Evolutionary conservation across 2,888 invertebrate species (phyloP).

Genomic region (Neoaliturus tenellus): DNA sequence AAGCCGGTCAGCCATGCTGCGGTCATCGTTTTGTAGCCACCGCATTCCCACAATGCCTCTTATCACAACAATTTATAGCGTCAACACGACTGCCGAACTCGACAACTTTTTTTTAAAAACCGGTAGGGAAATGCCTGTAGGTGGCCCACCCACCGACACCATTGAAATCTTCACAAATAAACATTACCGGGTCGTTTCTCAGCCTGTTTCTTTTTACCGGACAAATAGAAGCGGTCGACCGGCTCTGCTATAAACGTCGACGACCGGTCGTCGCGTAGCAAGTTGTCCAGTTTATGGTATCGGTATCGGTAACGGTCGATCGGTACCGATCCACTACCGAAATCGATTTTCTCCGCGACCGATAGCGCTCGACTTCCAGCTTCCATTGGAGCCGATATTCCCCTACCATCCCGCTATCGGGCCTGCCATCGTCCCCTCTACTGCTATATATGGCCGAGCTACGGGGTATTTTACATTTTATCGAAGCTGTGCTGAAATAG

Average conservation of each 20-base stretch:
- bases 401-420: neutral
- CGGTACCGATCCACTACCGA: conserved; percentile 43
- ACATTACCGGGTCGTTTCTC: conserved; percentile 37
- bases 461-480: neutral
- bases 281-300: conserved; percentile 49
- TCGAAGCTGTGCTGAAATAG: neutral
- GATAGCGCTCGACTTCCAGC: neutral
- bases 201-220: conserved; percentile 53
- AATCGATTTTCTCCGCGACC: conserved; percentile 32
- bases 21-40: conserved; percentile 48
- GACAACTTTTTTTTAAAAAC: conserved; percentile 54
- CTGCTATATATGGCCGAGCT: neutral
- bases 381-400: neutral
- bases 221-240: conserved; percentile 56
- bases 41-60: conserved; percentile 52
- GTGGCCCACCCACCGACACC: conserved; percentile 58
- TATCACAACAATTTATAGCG: conserved; percentile 55
- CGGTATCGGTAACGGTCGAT: conserved; percentile 48
- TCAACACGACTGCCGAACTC: conserved; percentile 31
- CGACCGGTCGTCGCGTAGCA: conserved; percentile 31
- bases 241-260: conserved; percentile 49
- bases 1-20: conserved; percentile 54
- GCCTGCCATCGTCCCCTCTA: neutral
- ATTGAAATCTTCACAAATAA: conserved; percentile 58
- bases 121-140: conserved; percentile 51